A percentile compares a stretch with the other conserved stretches of the same genome.
Evolutionary conservation across 2,113 vertebrate species (phyloP).

Genomic region (Dinomys branickii): DNA sequence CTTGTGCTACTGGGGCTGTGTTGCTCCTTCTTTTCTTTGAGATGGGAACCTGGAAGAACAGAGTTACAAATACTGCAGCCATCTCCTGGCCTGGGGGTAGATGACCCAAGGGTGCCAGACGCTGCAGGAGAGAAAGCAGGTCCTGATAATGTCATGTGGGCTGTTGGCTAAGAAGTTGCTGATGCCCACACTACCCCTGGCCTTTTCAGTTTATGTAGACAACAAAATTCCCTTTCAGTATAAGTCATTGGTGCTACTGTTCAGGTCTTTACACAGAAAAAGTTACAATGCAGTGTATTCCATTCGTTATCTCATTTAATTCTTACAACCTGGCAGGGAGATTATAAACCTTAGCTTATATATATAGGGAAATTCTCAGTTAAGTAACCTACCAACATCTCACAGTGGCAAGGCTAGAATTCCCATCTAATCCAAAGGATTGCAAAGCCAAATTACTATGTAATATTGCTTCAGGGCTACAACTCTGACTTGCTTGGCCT

Average conservation of each 20-base stretch:
- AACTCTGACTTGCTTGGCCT: conserved; percentile 18
- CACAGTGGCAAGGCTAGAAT: neutral
- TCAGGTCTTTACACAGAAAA: neutral
- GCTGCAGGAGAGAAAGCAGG: conserved; percentile 28
- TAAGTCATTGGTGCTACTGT: neutral
- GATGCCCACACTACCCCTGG: neutral
- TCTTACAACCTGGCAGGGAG: neutral
- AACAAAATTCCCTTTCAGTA: neutral
- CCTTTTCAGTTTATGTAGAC: conserved; percentile 21
- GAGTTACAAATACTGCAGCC: neutral
- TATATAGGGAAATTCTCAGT: neutral
- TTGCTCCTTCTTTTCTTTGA: neutral
- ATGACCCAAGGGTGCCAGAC: neutral
- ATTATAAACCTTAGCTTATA: neutral
- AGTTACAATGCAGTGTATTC: neutral
- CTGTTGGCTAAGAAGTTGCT: neutral
- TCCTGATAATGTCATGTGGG: neutral
- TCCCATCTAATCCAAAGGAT: neutral
- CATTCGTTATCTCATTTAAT: conserved; percentile 3
- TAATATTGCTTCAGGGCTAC: neutral
- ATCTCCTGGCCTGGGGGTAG: neutral
- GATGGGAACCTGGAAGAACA: neutral
- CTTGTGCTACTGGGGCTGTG: neutral
- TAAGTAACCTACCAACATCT: conserved; percentile 35
- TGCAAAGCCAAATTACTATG: neutral